Evolutionary conservation across 1,140 invertebrate species (phyloP), one percentile per base, ranked within the genome.

Genomic region (Ruditapes philippinarum): DNA sequence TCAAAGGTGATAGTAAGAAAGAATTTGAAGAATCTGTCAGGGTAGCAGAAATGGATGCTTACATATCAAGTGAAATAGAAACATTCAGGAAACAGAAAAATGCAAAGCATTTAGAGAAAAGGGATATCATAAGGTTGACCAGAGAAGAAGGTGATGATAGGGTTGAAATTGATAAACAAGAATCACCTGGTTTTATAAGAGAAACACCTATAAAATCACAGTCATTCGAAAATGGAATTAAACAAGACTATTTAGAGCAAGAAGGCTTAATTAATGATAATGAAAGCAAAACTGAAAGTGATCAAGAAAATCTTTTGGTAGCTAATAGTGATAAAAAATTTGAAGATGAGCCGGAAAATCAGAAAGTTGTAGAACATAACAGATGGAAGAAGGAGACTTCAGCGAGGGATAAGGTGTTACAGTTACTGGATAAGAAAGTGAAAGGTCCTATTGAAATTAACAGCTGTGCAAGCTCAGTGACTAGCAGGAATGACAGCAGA

Each of bases 361-460:
- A 1, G 36, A 78, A 54, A 74, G 9, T 65, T 3, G 25, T 49
- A 33, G 62, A 70, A 73, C 40, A 73, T 54, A 84, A 84, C 51
- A 2, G 14, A 51, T 84, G 82, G 82, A 65, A 84, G 36, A 42
- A 84, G 17, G 68, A 51, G 19, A 73, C 33, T 11, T 65, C 65
- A 25, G 45, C 65, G 9, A 84, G 40, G 14, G 68, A 84, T 25
- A 54, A 74, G 22, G 42, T 84, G 25, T 73, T 54, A 12, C 60
- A 65, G 0, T 25, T 84, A 25, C 42, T 84, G 25, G 65, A 84
- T 49, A 70, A 74, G 17, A 73, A 33, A 36, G 14, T 28, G 0
- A 33, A 78, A 54, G 45, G 42, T 5, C 25, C 25, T 36, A 28
- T 76, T 25, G 31, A 51, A 31, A 74, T 74, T 74, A 40, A 74